Evolutionary conservation across 2,797 vertebrate species (phyloP).

Genomic region (Pipistrellus pygmaeus): DNA sequence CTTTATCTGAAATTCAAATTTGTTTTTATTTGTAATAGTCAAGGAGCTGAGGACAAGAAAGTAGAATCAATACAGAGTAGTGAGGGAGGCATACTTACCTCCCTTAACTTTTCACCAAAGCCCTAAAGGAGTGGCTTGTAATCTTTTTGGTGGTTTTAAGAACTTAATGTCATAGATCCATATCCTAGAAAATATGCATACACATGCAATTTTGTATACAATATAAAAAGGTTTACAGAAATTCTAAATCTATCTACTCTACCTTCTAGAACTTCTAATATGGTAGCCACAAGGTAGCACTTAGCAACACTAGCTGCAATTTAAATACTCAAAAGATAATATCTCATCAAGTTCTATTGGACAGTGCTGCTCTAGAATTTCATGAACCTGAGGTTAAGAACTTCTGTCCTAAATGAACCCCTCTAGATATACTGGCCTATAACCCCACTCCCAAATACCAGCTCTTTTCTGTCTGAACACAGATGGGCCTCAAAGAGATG

Average conservation of each 20-base stretch:
- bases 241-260: neutral
- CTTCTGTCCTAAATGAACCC: neutral
- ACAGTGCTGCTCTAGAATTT: neutral
- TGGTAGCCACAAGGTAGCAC: neutral
- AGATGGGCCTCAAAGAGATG: neutral
- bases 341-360: neutral
- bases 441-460: neutral
- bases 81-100: neutral
- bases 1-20: slow-evolving; percentile 10
- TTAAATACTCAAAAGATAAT: neutral
- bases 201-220: neutral
- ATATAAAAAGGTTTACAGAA: neutral
- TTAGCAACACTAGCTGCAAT: neutral
- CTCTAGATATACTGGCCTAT: neutral
- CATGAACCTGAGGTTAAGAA: neutral
- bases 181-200: slow-evolving; percentile 14
- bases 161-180: neutral
- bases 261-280: neutral
- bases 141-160: neutral
- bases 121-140: neutral
- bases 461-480: neutral
- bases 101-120: slow-evolving; percentile 30
- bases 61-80: neutral
- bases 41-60: neutral
- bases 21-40: neutral